These are phyloP conservation scores for Gonocerus acuteangulatus DNA, from an alignment of 2,888 invertebrate species.

Conservation along the genomic window DNA sequence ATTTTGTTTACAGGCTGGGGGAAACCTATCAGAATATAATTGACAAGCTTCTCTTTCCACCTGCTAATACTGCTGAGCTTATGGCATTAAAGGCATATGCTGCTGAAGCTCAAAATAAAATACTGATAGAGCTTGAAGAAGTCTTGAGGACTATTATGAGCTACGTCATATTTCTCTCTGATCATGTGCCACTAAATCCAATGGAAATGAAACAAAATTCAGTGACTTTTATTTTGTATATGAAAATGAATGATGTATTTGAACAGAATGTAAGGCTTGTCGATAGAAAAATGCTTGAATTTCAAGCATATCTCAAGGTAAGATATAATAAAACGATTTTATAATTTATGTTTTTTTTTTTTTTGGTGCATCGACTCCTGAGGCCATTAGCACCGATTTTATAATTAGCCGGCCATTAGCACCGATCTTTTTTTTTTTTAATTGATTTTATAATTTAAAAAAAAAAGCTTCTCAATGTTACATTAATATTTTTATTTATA, in stretches of 20 bases:
- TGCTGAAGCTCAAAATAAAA: conserved; percentile 61
- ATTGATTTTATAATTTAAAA: no score
- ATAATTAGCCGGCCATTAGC: no score
- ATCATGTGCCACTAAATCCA: conserved; percentile 70
- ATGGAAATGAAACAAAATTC: conserved; percentile 84
- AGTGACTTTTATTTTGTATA: conserved; percentile 77
- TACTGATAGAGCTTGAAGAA: conserved; percentile 66
- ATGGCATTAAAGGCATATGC: conserved; percentile 76
- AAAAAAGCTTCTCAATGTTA: no score
- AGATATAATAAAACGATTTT: background rate
- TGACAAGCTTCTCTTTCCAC: conserved; percentile 67
- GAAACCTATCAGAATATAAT: conserved; percentile 77
- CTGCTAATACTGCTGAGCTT: conserved; percentile 74
- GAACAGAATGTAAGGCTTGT: conserved; percentile 74
- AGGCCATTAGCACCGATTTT: no score
- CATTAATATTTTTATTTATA: no score
- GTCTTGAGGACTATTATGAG: conserved; percentile 56
- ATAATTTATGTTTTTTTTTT: background rate
- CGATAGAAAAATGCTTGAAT: conserved; percentile 74
- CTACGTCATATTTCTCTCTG: conserved; percentile 75
- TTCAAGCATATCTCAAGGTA: conserved; percentile 69
- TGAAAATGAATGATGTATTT: conserved; percentile 70
- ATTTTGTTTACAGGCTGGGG: conserved; percentile 55
- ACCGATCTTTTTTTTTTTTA: no score
- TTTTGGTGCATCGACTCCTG: no score